Percentiles rank a stretch among this genome's conserved stretches.
phyloP scores from a whole-genome alignment of 2,797 vertebrate species.

The Monodelphis domestica region DNA sequence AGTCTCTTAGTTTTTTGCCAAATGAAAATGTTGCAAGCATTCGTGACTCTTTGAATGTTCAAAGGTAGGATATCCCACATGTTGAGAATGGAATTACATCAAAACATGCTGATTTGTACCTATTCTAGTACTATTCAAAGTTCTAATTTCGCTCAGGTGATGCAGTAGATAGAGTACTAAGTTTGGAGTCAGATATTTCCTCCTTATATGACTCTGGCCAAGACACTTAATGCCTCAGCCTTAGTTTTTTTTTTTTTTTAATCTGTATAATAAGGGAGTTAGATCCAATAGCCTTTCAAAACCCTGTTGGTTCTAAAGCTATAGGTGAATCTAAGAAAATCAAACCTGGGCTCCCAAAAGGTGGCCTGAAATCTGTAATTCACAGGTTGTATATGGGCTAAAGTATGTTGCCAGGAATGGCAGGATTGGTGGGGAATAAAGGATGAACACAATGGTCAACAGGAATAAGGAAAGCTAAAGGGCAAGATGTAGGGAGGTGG shows the following conservation, averaged over 20 bases:
- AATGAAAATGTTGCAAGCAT: background rate
- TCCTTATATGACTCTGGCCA: background rate
- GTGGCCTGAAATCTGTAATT: background rate
- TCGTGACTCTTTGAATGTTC: background rate
- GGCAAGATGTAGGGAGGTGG: background rate
- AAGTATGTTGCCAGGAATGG: conserved; percentile 1
- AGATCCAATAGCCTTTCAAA: too few relatives aligned
- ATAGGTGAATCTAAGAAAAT: background rate
- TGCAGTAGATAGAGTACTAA: too few relatives aligned
- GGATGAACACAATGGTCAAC: background rate
- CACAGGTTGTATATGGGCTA: background rate
- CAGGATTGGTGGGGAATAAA: background rate
- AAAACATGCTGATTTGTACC: background rate
- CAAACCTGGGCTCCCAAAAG: background rate
- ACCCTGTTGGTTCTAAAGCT: too few relatives aligned
- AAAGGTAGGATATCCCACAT: background rate
- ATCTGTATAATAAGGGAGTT: background rate
- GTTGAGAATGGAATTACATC: background rate
- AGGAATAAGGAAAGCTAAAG: background rate
- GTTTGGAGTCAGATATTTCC: background rate
- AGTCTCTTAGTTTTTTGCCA: background rate
- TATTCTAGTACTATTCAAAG: background rate
- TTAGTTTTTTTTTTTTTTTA: background rate
- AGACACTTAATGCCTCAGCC: background rate
- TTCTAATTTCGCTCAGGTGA: background rate